Conservation (phyloP, 2,113 vertebrate species). For the Stegostoma tigrinum region DNA sequence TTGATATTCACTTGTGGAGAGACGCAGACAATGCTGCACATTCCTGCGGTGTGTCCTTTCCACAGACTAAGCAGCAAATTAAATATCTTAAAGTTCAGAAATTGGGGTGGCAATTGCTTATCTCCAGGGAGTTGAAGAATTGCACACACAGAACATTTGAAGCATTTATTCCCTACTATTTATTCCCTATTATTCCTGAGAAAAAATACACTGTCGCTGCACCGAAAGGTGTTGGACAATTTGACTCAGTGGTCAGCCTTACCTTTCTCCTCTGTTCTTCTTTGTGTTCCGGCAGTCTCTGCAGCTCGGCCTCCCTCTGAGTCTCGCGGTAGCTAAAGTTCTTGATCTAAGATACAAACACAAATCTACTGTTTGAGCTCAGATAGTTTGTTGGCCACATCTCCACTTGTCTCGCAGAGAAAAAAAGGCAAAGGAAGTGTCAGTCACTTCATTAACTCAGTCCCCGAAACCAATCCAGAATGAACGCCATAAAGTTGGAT, state of each 20-base stretch:
- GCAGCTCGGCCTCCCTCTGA: slow-evolving; percentile 49
- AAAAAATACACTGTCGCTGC: neutral
- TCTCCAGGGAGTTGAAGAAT: neutral
- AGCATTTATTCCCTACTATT: neutral
- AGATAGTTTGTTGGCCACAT: neutral
- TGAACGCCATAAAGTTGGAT: neutral
- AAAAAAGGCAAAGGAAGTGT: neutral
- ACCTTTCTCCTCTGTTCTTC: slow-evolving; percentile 60
- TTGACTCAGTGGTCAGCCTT: slow-evolving; percentile 30
- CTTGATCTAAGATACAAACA: slow-evolving; percentile 47
- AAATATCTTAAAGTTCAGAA: too few relatives aligned
- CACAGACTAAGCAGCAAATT: too few relatives aligned
- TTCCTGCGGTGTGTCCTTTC: too few relatives aligned
- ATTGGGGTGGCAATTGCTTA: too few relatives aligned
- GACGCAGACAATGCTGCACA: too few relatives aligned
- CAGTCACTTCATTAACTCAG: neutral
- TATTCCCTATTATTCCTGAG: neutral
- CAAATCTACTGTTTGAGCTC: neutral
- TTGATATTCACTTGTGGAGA: too few relatives aligned
- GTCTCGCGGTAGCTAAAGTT: slow-evolving; percentile 46
- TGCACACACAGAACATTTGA: neutral
- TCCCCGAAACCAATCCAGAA: neutral
- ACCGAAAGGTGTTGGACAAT: neutral
- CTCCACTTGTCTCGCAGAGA: neutral
- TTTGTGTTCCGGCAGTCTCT: slow-evolving; percentile 54